A percentile compares a stretch with the other conserved stretches of the same genome.
These are phyloP conservation scores for Bombus sylvicola DNA, from an alignment of 1,140 invertebrate genomes.

Conservation along the genomic window DNA sequence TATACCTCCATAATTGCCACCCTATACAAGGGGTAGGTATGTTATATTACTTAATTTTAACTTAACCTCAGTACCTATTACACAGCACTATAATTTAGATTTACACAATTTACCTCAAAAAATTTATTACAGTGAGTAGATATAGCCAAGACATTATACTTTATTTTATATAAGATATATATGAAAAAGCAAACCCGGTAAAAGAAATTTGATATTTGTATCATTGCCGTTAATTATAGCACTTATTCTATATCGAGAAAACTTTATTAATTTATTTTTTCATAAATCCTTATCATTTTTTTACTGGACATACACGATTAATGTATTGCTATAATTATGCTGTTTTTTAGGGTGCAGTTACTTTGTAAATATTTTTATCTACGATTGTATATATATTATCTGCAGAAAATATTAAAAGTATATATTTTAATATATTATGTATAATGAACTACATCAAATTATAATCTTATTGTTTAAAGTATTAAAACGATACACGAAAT, in stretches of 20 bases:
- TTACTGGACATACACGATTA: constrained; percentile 66
- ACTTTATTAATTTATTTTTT: constrained; percentile 71
- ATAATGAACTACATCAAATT: constrained; percentile 80
- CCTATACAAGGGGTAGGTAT: constrained; percentile 48
- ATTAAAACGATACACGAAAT: constrained; percentile 80
- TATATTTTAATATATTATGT: constrained; percentile 82
- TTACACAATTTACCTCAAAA: constrained; percentile 73
- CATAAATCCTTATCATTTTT: constrained; percentile 55
- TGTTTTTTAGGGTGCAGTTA: constrained; percentile 77
- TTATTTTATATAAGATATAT: constrained; percentile 62
- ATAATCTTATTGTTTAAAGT: constrained; percentile 81
- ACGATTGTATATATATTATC: constrained; percentile 74
- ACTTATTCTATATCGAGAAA: constrained; percentile 61
- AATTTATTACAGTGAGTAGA: constrained; percentile 59
- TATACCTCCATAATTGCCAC: constrained; percentile 76
- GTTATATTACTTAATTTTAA: constrained; percentile 80
- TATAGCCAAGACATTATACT: constrained; percentile 57
- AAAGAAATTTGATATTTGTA: constrained; percentile 59
- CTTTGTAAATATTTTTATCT: constrained; percentile 75
- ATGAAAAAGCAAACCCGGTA: constrained; percentile 52
- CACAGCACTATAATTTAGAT: constrained; percentile 72
- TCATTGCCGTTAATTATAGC: constrained; percentile 67
- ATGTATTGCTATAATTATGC: constrained; percentile 68
- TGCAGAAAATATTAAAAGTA: constrained; percentile 78
- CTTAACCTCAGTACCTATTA: constrained; percentile 80